These are phyloP conservation scores for Dryoscopus gambensis DNA, from an alignment of 2,113 vertebrate species.

Conservation along the genomic window DNA sequence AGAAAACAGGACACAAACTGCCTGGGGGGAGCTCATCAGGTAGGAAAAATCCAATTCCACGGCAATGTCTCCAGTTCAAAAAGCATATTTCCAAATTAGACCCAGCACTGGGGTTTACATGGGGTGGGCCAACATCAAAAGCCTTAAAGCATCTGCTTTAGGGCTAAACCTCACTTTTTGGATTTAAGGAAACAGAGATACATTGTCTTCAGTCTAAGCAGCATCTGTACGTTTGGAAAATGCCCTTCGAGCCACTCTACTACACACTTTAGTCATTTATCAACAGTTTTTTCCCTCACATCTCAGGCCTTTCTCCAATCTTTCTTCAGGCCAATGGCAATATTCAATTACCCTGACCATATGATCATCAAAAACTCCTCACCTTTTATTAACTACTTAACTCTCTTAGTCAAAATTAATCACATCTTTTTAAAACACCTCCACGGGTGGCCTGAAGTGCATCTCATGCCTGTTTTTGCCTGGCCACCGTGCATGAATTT, in stretches of 20 bases:
- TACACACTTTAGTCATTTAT: rapidly evolving
- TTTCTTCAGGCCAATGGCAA: too few species aligned
- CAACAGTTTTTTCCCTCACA: background rate
- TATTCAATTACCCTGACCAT: background rate
- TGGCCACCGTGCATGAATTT: rapidly evolving
- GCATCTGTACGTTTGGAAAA: background rate
- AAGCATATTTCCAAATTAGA: background rate
- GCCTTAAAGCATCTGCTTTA: background rate
- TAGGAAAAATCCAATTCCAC: background rate
- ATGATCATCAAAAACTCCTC: background rate
- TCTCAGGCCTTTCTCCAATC: background rate
- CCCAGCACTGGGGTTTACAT: background rate
- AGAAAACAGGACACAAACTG: background rate
- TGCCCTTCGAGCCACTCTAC: background rate
- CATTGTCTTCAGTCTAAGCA: background rate
- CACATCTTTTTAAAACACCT: background rate
- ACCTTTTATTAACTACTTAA: background rate
- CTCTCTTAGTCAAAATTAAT: background rate
- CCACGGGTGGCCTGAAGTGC: background rate
- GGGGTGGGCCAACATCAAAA: background rate
- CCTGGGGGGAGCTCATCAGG: background rate
- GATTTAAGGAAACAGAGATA: background rate
- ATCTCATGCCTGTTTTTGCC: background rate
- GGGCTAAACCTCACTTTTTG: background rate
- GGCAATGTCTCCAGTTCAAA: background rate